Evolutionary conservation across 2,888 invertebrate genomes (phyloP), one percentile per base, ranked within the genome.

Genomic region (Petrophora chlorosata): DNA sequence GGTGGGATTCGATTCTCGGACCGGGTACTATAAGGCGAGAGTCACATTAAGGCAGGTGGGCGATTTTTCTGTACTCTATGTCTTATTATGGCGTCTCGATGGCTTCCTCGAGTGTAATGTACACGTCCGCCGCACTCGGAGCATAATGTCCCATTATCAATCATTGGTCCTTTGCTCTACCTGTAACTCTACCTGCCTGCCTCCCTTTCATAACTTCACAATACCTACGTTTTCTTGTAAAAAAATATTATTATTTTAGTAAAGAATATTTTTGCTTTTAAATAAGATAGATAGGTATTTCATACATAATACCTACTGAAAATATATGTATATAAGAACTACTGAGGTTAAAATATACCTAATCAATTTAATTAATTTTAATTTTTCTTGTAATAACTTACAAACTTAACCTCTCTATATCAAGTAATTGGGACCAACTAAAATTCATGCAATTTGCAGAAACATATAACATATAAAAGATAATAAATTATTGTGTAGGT

Each of bases 131-230:
- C 10, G 50, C 42, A 28, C 47, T 16, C 32, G 44, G 49, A 40
- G 66, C 64, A 79, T 72, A 72, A 72, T 76, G 70, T 65, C 59
- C 70, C 74, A 73, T 74, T 77, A 74, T 74, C 72, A 70, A 73
- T 71, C 67, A 72, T 71, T 68, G 67, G 67, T 63, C 59, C 65
- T 61, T 50, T 29, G 35, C 51, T 17, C 25, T 38, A 44, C 54
- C 60, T 56, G 56, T 56, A 57, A 53, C 61, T 40, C 55, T 36
- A 58, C 42, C 59, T 48, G 43, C 42, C 50, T 13, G 44, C 43
- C 44, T 39, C 50, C 53, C 39, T 41, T 16, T 30, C 38, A 42
- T 33, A 4, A 38, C 29, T 25, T 7, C 2, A 29, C 46, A 39
- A 52, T 52, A 10, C 5, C 7, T 19, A 16, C 15, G n/a, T 13